Evolutionary conservation across 2,797 vertebrate species (phyloP).

Genomic region (Serranus cabrilla): DNA sequence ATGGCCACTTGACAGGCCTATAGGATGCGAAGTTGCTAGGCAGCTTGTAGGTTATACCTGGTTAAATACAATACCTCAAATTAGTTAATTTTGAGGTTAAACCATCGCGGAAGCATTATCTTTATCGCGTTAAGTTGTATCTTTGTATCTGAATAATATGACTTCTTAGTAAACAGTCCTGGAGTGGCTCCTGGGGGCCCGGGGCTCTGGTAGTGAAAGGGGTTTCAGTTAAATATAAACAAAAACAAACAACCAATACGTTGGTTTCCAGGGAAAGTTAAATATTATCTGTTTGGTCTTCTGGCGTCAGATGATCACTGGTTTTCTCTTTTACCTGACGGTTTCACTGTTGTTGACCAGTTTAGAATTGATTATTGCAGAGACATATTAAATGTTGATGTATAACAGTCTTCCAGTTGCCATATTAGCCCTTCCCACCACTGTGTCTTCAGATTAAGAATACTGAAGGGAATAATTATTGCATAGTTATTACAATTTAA

Average conservation of each 20-base stretch:
- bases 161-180: neutral
- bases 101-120: neutral
- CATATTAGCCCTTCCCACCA: no score
- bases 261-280: neutral
- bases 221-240: no score
- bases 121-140: neutral
- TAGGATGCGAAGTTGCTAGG: constrained; percentile 11
- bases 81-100: neutral
- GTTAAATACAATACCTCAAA: rapidly evolving
- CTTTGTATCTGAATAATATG: neutral
- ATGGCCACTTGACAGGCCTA: constrained; percentile 37
- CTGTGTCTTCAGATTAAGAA: no score
- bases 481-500: no score
- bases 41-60: constrained; percentile 19
- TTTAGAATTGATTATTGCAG: neutral
- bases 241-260: neutral
- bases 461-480: no score
- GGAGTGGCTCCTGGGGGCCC: constrained; percentile 8
- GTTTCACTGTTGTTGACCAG: neutral
- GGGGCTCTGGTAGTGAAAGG: neutral
- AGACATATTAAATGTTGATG: neutral
- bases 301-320: neutral
- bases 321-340: neutral
- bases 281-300: neutral
- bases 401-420: neutral